These are phyloP conservation scores for Metallyticus violacea DNA, from an alignment of 2,888 invertebrate species.

Conservation along the genomic window DNA sequence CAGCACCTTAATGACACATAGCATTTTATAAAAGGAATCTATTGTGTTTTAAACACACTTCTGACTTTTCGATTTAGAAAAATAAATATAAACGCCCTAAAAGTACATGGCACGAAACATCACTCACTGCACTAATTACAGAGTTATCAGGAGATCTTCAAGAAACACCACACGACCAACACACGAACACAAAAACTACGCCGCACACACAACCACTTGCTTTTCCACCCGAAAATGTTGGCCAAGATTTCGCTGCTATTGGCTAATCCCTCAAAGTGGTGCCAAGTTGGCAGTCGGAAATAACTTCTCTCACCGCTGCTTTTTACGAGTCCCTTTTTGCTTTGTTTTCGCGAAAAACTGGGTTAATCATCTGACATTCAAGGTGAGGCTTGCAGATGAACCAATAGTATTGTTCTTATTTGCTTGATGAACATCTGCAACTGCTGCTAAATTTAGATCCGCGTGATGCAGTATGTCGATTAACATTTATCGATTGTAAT, in stretches of 20 bases:
- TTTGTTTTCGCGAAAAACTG: slow-evolving; percentile 14
- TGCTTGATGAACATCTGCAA: too few species aligned
- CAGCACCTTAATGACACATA: neutral
- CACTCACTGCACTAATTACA: neutral
- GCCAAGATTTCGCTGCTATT: neutral
- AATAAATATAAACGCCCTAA: too few species aligned
- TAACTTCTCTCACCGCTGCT: neutral
- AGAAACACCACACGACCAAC: neutral
- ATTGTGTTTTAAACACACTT: too few species aligned
- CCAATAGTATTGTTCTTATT: neutral
- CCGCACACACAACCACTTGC: neutral
- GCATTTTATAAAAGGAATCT: too few species aligned
- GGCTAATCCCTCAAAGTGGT: neutral
- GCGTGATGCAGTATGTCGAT: too few species aligned
- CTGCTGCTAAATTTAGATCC: too few species aligned
- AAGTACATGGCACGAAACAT: neutral
- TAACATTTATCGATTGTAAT: too few species aligned
- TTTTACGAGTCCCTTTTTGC: neutral
- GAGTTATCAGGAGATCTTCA: neutral
- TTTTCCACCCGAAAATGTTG: too few species aligned
- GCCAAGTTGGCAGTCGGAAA: neutral
- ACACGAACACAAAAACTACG: neutral
- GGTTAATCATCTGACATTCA: neutral
- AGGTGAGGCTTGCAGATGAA: neutral
- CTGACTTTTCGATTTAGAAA: too few species aligned